These are phyloP conservation scores for Phallusia fumigata DNA, from an alignment of 23 tunicate genomes.

Conservation along the genomic window DNA sequence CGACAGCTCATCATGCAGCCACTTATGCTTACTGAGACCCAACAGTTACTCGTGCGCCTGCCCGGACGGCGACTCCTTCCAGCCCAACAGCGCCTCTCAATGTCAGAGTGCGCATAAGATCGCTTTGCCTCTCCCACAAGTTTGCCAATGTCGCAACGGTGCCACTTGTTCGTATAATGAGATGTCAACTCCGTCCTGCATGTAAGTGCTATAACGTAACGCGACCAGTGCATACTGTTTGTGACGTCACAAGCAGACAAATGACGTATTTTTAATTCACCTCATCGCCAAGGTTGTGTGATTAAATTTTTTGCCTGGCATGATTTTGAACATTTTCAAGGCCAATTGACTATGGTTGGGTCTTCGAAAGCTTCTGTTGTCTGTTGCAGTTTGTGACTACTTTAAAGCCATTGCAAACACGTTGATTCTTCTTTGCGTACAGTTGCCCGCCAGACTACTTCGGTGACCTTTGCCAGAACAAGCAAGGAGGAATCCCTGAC, in stretches of 20 bases:
- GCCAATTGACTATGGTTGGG: too few species aligned
- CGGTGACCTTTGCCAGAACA: neutral
- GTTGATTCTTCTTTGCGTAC: neutral
- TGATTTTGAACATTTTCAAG: too few species aligned
- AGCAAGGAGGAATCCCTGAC: conserved; percentile 1
- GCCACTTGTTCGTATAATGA: conserved; percentile 56
- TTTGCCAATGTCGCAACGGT: conserved; percentile 81
- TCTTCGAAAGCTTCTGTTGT: too few species aligned
- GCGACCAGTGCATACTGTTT: too few species aligned
- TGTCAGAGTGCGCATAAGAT: conserved; percentile 61
- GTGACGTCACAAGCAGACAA: too few species aligned
- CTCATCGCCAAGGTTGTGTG: too few species aligned
- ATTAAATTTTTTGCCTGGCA: too few species aligned
- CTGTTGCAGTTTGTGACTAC: too few species aligned
- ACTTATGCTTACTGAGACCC: conserved; percentile 73
- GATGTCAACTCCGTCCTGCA: conserved; percentile 32
- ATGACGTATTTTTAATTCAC: too few species aligned
- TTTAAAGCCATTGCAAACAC: too few species aligned
- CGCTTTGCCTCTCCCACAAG: conserved; percentile 34
- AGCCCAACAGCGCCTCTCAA: conserved; percentile 39
- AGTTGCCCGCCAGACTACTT: neutral
- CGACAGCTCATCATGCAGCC: conserved; percentile 48
- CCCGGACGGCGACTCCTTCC: conserved; percentile 75
- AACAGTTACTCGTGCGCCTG: conserved; percentile 75
- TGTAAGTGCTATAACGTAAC: too few species aligned